Evolutionary conservation across 2,113 vertebrate genomes (phyloP), one percentile per base, ranked within the genome.

Genomic region (Salvelinus fontinalis): DNA sequence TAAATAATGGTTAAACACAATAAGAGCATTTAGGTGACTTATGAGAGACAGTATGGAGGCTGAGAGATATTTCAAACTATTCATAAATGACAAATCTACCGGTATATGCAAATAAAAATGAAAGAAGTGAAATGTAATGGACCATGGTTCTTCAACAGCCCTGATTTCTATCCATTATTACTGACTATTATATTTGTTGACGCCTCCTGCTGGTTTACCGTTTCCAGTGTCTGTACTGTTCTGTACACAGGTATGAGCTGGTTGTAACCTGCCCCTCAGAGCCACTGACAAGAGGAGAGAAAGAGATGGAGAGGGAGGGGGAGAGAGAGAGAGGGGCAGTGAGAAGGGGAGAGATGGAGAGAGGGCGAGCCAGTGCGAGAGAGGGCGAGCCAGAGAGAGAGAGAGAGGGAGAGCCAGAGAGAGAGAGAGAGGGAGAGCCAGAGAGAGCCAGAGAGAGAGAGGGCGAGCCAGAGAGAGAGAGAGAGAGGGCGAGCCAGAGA

Each of bases 11-110:
- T 18, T 54, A 3, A 54, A 18, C 49, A 54, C 12, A 13, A 54
- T 54, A 54, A 54, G 49, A 13, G 14, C 49, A 54, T 18, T 13
- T 18, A 16, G 49, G 49, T 1, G 49, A 54, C 16, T 54, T 3
- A 54, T 81, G 70, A 73, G 27, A 80, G 49, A 4, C 49, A 54
- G 16, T 44, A 44, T 44, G 39, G 39, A 44, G 39, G 39, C 8
- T 8, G 39, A 44, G 39, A 44, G 8, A 44, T 44, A 9, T 44
- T 44, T 44, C 39, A 44, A 44, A 44, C 9, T 44, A 44, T 44
- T 44, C 9, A 44, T 44, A 44, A 44, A 44, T 44, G 39, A 44
- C 39, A 44, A 44, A 44, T 44, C 39, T 44, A 44, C 39, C 8
- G 9, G 39, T 44, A 44, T 11, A 44, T 44, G 39, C 8, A 44